Evolutionary conservation across 1,140 invertebrate genomes (phyloP).

Genomic region (Macrobrachium rosenbergii): DNA sequence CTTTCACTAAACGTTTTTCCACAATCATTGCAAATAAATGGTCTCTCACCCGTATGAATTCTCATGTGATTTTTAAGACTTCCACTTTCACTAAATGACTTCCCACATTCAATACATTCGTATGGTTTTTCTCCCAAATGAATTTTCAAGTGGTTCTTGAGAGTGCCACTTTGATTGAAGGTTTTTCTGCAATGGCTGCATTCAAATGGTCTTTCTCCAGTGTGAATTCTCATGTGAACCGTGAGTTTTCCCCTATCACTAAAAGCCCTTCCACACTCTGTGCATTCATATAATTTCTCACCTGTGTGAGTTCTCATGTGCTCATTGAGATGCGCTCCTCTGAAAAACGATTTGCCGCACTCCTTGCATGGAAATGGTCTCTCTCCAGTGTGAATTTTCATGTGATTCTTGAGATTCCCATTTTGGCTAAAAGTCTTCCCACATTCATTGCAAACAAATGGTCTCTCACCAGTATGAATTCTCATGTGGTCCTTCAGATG

Average conservation of each 20-base stretch:
- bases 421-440: neutral
- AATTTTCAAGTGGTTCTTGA: neutral
- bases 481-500: too few relatives aligned
- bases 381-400: conserved; percentile 6
- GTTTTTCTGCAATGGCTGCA: neutral
- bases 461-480: neutral
- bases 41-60: conserved; percentile 9
- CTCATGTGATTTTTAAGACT: neutral
- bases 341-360: neutral
- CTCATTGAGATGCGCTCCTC: neutral
- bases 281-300: neutral
- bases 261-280: neutral
- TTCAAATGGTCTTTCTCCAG: neutral
- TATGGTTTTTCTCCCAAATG: neutral
- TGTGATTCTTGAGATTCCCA: neutral
- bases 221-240: neutral
- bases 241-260: neutral
- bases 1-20: conserved; percentile 16
- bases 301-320: neutral
- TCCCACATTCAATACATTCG: neutral
- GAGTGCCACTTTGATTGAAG: neutral
- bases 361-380: conserved; percentile 2
- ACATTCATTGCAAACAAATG: neutral
- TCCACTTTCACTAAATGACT: neutral
- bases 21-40: neutral